These are phyloP conservation scores for Periophthalmodon schlosseri DNA, from an alignment of 2,113 vertebrate genomes.

Conservation along the genomic window DNA sequence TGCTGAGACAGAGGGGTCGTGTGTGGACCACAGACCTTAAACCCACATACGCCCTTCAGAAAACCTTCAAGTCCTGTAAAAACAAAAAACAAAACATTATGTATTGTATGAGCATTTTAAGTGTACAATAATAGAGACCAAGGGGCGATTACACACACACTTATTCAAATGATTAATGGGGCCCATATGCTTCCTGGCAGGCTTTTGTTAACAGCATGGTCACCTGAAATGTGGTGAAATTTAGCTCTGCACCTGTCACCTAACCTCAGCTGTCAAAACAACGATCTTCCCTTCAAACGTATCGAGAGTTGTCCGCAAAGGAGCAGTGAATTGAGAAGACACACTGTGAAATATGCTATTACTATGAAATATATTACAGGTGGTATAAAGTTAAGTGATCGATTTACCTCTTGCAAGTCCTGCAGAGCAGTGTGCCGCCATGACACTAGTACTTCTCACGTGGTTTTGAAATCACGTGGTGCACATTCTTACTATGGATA, in stretches of 20 bases:
- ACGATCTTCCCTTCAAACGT: background rate
- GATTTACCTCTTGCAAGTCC: slow-evolving; percentile 54
- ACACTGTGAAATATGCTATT: background rate
- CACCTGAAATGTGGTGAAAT: background rate
- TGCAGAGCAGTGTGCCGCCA: slow-evolving; percentile 61
- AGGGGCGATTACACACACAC: background rate
- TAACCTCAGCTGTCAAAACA: background rate
- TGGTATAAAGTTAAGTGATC: background rate
- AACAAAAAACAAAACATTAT: background rate
- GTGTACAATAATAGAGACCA: background rate
- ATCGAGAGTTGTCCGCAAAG: background rate
- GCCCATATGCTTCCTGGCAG: background rate
- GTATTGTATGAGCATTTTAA: background rate
- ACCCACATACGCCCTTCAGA: slow-evolving; percentile 31
- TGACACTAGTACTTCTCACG: slow-evolving; percentile 50
- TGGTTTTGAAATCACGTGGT: slow-evolving; percentile 37
- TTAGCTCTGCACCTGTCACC: background rate
- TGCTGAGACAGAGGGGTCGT: slow-evolving; percentile 43
- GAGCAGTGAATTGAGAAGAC: background rate
- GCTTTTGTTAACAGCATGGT: background rate
- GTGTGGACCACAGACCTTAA: slow-evolving; percentile 13
- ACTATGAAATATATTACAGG: background rate
- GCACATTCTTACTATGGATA: background rate
- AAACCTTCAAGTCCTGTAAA: slow-evolving; percentile 47
- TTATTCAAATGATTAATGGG: too few relatives aligned